A percentile compares a stretch with the other conserved stretches of the same genome.
These are phyloP conservation scores for Kradibia gibbosae DNA, from an alignment of 1,140 invertebrate genomes.

Conservation along the genomic window DNA sequence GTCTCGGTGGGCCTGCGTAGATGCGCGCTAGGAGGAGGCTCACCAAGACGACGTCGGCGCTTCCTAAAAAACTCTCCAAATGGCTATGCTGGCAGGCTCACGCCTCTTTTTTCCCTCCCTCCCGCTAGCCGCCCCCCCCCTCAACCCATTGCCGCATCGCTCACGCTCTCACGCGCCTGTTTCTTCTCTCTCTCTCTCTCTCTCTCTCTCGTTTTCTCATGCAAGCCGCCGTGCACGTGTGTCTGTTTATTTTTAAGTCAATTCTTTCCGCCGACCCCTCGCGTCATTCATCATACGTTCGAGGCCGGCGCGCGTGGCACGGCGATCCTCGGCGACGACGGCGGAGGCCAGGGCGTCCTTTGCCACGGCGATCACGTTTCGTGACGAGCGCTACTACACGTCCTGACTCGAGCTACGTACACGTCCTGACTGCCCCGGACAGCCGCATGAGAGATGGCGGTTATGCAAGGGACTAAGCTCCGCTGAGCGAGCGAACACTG, in stretches of 20 bases:
- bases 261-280: slow-evolving; percentile 5
- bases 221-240: not conserved
- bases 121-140: not conserved
- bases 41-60: not conserved
- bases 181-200: too few relatives aligned
- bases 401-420: not conserved
- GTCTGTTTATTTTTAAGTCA: slow-evolving; percentile 32
- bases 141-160: not conserved
- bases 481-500: slow-evolving; percentile 55
- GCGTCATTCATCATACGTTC: slow-evolving; percentile 24
- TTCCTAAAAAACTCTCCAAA: slow-evolving; percentile 36
- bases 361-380: slow-evolving; percentile 50
- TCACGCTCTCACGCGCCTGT: too few relatives aligned
- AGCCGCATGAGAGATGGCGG: slow-evolving; percentile 42
- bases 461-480: slow-evolving; percentile 55
- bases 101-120: not conserved
- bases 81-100: not conserved
- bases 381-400: slow-evolving; percentile 42
- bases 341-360: slow-evolving; percentile 15
- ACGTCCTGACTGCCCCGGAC: slow-evolving; percentile 36
- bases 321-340: not conserved
- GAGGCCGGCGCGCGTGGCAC: slow-evolving; percentile 11
- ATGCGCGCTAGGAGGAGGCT: not conserved
- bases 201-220: too few relatives aligned
- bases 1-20: not conserved